Percentiles rank a stretch among this genome's conserved stretches.
phyloP scores from a whole-genome alignment of 2,888 invertebrate genomes.

The Electrophaes corylata region DNA sequence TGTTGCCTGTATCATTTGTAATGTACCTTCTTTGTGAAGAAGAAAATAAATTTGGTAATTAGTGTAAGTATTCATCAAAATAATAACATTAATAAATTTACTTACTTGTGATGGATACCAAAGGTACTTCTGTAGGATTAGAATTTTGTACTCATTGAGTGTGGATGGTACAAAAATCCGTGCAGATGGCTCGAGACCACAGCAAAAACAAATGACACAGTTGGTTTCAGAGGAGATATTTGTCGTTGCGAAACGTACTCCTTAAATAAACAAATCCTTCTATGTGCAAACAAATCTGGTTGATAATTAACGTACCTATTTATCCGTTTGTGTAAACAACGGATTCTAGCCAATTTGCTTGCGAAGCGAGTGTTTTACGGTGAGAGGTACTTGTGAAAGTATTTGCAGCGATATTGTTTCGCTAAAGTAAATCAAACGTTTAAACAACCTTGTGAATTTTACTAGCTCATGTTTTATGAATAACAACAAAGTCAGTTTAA shows the following conservation, averaged over 20 bases:
- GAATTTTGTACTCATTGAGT: no score
- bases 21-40: no score
- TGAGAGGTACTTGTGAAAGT: constrained; percentile 16
- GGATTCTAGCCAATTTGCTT: constrained; percentile 44
- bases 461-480: not conserved
- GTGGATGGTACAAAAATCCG: no score
- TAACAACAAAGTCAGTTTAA: no score
- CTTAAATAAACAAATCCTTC: constrained; percentile 39
- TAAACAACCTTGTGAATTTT: not conserved
- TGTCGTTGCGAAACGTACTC: constrained; percentile 50
- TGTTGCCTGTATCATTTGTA: no score
- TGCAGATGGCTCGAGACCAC: constrained; percentile 21
- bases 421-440: not conserved
- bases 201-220: constrained; percentile 52
- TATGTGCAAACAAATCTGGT: constrained; percentile 50
- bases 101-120: no score
- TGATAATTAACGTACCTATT: constrained; percentile 57
- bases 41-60: no score
- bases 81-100: no score
- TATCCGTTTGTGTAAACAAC: constrained; percentile 51
- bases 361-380: constrained; percentile 29
- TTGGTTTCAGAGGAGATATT: constrained; percentile 58
- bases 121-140: no score
- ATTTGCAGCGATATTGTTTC: constrained; percentile 15
- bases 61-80: no score